Percentiles rank a stretch among this genome's conserved stretches.
Evolutionary conservation across 1,140 invertebrate species (phyloP).

Genomic region (Hyles euphorbiae): DNA sequence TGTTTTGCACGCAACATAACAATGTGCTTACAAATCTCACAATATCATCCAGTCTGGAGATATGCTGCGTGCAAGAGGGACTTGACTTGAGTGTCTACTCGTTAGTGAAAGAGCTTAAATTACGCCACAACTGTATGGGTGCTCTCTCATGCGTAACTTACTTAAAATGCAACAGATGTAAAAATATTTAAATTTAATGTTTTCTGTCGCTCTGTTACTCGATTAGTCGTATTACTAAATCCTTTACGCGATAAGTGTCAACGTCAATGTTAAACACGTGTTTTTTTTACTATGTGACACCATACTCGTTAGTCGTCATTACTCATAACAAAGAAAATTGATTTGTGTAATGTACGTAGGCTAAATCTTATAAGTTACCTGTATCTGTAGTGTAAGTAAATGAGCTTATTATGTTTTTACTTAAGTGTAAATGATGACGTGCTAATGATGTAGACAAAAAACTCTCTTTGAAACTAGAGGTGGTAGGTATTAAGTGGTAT

Average conservation of each 20-base stretch:
- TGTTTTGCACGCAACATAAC: conserved; percentile 29
- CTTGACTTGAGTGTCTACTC: conserved; percentile 55
- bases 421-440: no score
- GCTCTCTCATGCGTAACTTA: conserved; percentile 49
- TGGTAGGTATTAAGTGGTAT: conserved; percentile 15
- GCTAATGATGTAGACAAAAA: no score
- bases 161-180: conserved; percentile 17
- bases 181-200: conserved; percentile 5
- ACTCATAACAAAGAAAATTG: no score
- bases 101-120: conserved; percentile 64
- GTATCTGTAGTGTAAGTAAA: no score
- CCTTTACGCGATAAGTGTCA: not conserved
- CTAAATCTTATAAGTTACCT: no score
- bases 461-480: no score
- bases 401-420: no score
- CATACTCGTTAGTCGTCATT: no score
- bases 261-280: no score
- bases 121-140: conserved; percentile 49
- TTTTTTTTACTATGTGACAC: no score
- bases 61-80: conserved; percentile 45
- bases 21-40: conserved; percentile 51
- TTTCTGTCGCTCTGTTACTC: no score
- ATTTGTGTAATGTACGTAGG: no score
- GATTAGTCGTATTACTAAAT: conserved; percentile 11
- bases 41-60: conserved; percentile 54